phyloP scores from a whole-genome alignment of 1,140 invertebrate genomes.

The Trachymyrmex septentrionalis region DNA sequence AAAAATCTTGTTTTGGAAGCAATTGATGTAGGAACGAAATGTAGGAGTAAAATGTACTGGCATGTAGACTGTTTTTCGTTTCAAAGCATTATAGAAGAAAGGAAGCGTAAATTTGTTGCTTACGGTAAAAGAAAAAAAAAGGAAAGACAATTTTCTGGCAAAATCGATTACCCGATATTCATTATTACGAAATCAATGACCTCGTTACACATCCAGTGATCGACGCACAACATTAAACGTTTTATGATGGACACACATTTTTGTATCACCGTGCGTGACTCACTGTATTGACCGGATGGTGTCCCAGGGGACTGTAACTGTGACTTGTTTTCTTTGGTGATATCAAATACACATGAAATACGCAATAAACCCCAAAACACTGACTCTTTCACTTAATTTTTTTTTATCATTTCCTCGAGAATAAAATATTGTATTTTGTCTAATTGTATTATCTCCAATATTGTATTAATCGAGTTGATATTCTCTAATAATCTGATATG shows the following conservation, averaged over 20 bases:
- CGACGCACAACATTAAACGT: conserved; percentile 74
- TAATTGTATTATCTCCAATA: neutral
- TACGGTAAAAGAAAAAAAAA: neutral
- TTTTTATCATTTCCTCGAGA: conserved; percentile 53
- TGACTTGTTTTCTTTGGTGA: conserved; percentile 75
- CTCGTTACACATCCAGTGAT: conserved; percentile 67
- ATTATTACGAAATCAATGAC: conserved; percentile 59
- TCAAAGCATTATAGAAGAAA: conserved; percentile 18
- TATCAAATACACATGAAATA: conserved; percentile 82
- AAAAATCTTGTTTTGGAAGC: conserved; percentile 73
- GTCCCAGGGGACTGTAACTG: conserved; percentile 82
- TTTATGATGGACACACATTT: conserved; percentile 80
- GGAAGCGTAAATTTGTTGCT: conserved; percentile 13
- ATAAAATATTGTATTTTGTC: conserved; percentile 53
- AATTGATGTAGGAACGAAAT: conserved; percentile 27
- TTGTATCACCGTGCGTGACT: conserved; percentile 76
- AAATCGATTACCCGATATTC: conserved; percentile 58
- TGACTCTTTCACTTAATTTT: conserved; percentile 74
- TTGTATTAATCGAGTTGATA: neutral
- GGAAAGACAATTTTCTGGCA: conserved; percentile 59
- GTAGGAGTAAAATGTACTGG: conserved; percentile 42
- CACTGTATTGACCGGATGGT: conserved; percentile 79
- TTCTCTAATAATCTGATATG: conserved; percentile 39
- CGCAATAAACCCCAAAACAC: conserved; percentile 73
- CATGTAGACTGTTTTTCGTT: conserved; percentile 58